Percentiles rank a stretch among this genome's conserved stretches.
Conservation (phyloP, 2,888 invertebrate genomes). For the Neoascia interrupta region DNA sequence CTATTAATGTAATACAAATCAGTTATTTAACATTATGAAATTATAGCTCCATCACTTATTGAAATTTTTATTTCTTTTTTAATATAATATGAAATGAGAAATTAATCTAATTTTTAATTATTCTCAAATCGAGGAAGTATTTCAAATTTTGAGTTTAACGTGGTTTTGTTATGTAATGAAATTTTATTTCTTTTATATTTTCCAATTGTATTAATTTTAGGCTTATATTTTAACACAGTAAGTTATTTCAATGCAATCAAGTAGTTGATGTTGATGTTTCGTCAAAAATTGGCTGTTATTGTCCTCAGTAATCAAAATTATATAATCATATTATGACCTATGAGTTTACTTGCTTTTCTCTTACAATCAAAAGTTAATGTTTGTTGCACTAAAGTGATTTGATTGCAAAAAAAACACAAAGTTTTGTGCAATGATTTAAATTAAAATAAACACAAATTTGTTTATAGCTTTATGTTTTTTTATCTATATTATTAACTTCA, state of each 20-base stretch:
- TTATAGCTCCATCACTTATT: slow-evolving; percentile 38
- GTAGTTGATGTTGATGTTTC: slow-evolving; percentile 31
- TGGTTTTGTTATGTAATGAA: slow-evolving; percentile 7
- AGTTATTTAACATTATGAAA: slow-evolving; percentile 40
- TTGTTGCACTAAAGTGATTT: background rate
- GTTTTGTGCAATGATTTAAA: slow-evolving; percentile 6
- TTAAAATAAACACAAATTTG: slow-evolving; percentile 1
- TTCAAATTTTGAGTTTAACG: slow-evolving; percentile 21
- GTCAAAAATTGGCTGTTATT: slow-evolving; percentile 58
- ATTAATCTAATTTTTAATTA: slow-evolving; percentile 33
- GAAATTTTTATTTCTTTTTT: slow-evolving; percentile 21
- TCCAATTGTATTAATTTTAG: slow-evolving; percentile 44
- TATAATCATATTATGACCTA: slow-evolving; percentile 21
- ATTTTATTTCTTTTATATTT: slow-evolving; percentile 9
- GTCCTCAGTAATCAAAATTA: slow-evolving; percentile 57
- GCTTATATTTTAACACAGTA: slow-evolving; percentile 62
- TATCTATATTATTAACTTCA: background rate
- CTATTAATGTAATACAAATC: slow-evolving; percentile 19
- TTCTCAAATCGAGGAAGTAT: slow-evolving; percentile 29
- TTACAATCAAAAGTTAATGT: no score
- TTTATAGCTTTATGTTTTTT: slow-evolving; percentile 5
- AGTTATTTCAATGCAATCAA: slow-evolving; percentile 53
- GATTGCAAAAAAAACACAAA: background rate
- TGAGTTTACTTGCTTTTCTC: slow-evolving; percentile 19
- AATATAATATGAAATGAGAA: slow-evolving; percentile 44